Evolutionary conservation across 2,797 vertebrate species (phyloP), one percentile per base, ranked within the genome.

Genomic region (Helicolenus hilgendorfi): DNA sequence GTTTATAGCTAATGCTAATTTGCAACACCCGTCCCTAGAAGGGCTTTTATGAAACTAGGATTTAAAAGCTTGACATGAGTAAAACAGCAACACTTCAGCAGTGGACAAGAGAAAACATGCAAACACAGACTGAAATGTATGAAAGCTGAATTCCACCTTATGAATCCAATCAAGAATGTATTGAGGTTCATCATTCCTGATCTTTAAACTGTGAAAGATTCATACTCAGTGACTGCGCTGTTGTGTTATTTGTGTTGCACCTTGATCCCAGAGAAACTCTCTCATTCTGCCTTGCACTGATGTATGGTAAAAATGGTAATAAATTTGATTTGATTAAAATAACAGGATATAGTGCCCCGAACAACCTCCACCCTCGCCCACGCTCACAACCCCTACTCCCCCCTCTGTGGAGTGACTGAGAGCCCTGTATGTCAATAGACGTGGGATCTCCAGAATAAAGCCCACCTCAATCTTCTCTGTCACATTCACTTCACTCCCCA

Each of bases 381-480:
- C 73, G 8, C n/a, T 49, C 22, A 64, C 5, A 9, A 45, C 11
- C 33, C 53, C 6, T 36, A 22, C 70, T 31, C 60, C 22, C 49
- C 27, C 18, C 49, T 7, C n/a, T 4, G 13, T 72, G 36, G n/a
- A 62, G 22, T 69, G 45, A 80, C 49, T 71, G 56, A 81, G 64
- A 62, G 49, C 76, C 63, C 59, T 75, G 31, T 74, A 41, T 58
- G 70, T 84, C 78, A 83, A 71, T 56, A 77, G 45, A 59, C 31
- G 62, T 53, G 20, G 68, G 49, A 79, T 90, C 68, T 83, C 13
- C 13, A 56, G 3, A 36, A 53, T 5, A 86, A 81, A 80, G 27
- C 72, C 82, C 68, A 73, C 68, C 78, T 92, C 89, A 81, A 79
- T 94, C 90, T 90, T 72, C 58, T 85, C 85, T 89, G 83, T 91